Base-by-base conservation (phyloP, 2,888 invertebrate species). In the Opisthograptis luteolata region DNA sequence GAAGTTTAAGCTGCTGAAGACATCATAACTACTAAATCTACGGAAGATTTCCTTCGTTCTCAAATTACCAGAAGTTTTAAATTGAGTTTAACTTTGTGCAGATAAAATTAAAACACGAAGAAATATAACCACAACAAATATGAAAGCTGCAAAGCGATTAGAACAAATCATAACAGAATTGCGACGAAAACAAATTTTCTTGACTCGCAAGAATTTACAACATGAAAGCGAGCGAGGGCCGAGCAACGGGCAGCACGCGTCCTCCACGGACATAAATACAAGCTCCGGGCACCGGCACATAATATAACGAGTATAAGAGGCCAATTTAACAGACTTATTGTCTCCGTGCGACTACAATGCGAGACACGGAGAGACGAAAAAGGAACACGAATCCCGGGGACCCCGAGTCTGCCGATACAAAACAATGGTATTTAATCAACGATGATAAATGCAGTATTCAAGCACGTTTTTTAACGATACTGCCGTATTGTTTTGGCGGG, bases 301-400 rank as follows among this genome's bases (percentile, higher is more conserved):
- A 77, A 81, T 82, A 83, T 81, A 81, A 79, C 74, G 75, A 80
- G 80, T 79, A 84, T 81, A 80, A 78, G 73, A 73, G 83, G 79
- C 86, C 89, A 90, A 90, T 90, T 89, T 89, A 87, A 90, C 89
- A 90, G 89, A 89, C 89, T 87, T 89, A 89, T 89, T 88, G 89
- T 88, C 89, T 89, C 89, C 87, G 79, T 61, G 66, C 74, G 72
- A 74, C 75, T 84, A 88, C 84, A 88, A 87, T 86, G 84, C 87
- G 80, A 82, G 83, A 85, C 83, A 81, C 69, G 78, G 76, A 72
- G 74, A 74, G 78, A 78, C 71, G 79, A 81, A 89, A 89, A 88
- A 88, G 73, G 79, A 87, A 68, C 76, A 84, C 69, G 81, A 82
- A 66, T 62, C 58, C 52, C 62, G 83, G 85, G 76, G 82, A 81